phyloP scores from a whole-genome alignment of 2,888 invertebrate genomes.

The Tachina grossa region DNA sequence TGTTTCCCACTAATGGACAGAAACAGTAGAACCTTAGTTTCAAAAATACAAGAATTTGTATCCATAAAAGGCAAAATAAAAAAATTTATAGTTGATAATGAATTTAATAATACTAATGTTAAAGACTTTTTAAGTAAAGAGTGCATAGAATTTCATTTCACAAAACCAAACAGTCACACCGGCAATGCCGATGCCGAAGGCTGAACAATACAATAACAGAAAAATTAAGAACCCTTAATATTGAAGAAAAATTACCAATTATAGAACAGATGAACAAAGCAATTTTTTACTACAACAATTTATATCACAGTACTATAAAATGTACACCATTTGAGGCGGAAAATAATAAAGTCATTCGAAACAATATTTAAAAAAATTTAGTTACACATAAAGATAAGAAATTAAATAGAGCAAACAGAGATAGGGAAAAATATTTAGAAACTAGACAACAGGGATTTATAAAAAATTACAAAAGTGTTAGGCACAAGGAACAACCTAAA shows the following conservation, averaged over 20 bases:
- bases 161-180: too few relatives aligned
- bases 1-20: not conserved
- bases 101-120: not conserved
- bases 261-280: conserved; percentile 6
- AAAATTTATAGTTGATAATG: not conserved
- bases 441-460: conserved; percentile 6
- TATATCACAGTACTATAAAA: not conserved
- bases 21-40: not conserved
- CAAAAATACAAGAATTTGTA: not conserved
- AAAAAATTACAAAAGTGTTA: not conserved
- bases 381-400: not conserved
- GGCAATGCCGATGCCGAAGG: too few relatives aligned
- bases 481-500: too few relatives aligned
- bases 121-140: too few relatives aligned
- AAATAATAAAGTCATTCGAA: not conserved
- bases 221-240: not conserved
- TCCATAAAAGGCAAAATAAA: not conserved
- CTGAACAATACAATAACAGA: too few relatives aligned
- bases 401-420: not conserved
- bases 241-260: conserved; percentile 21
- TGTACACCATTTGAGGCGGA: not conserved
- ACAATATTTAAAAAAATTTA: too few relatives aligned
- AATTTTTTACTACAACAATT: not conserved
- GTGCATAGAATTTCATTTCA: too few relatives aligned
- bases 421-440: not conserved